Percentiles rank a stretch among this genome's conserved stretches.
phyloP scores from a whole-genome alignment of 2,113 vertebrate genomes.

The Bubalus kerabau region DNA sequence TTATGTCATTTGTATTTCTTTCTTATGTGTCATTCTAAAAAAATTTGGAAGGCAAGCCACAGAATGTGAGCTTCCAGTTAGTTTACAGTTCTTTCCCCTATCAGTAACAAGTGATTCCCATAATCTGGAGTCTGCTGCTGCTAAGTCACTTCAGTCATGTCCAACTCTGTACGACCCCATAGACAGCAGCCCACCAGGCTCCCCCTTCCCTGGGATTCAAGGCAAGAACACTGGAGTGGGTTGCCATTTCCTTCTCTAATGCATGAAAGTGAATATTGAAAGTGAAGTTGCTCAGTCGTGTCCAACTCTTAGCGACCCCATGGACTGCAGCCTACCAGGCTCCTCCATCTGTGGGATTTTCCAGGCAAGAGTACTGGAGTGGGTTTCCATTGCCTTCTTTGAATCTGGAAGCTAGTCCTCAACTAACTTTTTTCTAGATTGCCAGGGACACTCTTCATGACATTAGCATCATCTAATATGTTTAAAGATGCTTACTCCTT shows the following conservation, averaged over 20 bases:
- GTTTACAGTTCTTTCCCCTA: background rate
- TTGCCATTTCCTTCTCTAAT: too few relatives aligned
- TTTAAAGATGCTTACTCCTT: background rate
- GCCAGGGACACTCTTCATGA: background rate
- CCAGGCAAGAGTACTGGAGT: background rate
- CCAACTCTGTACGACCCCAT: too few relatives aligned
- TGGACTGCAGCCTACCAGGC: too few relatives aligned
- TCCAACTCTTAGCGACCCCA: too few relatives aligned
- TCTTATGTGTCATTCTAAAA: background rate
- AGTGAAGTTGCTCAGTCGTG: rapidly evolving
- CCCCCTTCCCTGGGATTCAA: too few relatives aligned
- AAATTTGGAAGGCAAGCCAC: background rate
- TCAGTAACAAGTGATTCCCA: background rate
- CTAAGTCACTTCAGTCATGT: too few relatives aligned
- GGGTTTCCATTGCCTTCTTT: background rate
- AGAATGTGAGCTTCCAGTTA: background rate
- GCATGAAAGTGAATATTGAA: too few relatives aligned
- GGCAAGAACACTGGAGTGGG: too few relatives aligned
- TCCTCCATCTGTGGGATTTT: rapidly evolving
- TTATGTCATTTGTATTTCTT: background rate
- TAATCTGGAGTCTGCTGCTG: background rate
- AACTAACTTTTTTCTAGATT: background rate
- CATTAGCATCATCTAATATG: background rate
- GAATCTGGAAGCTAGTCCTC: background rate
- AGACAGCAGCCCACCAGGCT: too few relatives aligned